Evolutionary conservation across 1,140 invertebrate species (phyloP).

Genomic region (Drosophila pachea): DNA sequence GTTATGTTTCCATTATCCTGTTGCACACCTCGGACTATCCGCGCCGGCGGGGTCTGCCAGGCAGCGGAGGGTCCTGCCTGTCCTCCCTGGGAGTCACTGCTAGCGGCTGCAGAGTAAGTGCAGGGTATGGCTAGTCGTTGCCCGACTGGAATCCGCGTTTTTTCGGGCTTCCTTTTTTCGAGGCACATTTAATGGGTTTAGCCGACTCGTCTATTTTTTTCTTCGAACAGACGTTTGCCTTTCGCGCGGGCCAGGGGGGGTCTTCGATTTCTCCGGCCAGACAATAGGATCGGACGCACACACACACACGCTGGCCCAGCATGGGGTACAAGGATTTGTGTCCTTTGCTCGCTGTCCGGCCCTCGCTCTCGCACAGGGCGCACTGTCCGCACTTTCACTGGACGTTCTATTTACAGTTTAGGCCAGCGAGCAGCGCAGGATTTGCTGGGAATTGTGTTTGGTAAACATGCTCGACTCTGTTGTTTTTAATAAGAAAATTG

Average conservation of each 20-base stretch:
- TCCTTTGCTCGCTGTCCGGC: conserved; percentile 37
- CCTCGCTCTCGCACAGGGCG: background rate
- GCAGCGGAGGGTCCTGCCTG: background rate
- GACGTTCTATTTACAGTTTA: conserved; percentile 74
- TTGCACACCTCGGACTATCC: background rate
- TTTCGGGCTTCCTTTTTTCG: conserved; percentile 13
- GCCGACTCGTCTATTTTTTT: conserved; percentile 34
- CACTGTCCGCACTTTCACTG: conserved; percentile 69
- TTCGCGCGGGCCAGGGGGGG: conserved; percentile 21
- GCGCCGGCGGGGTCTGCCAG: background rate
- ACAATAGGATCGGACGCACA: conserved; percentile 29
- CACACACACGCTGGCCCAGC: conserved; percentile 51
- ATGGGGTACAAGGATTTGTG: conserved; percentile 67
- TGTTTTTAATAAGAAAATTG: conserved; percentile 77
- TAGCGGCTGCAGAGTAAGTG: no score
- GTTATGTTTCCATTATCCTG: conserved; percentile 20
- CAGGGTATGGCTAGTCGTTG: conserved; percentile 6
- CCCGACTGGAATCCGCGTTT: background rate
- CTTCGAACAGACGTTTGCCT: conserved; percentile 45
- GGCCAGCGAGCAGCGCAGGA: conserved; percentile 46
- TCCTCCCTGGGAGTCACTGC: no score
- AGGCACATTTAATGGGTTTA: conserved; percentile 72
- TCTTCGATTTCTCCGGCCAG: conserved; percentile 34
- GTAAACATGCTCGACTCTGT: conserved; percentile 75
- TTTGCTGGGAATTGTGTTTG: conserved; percentile 74